Conservation (phyloP, 2,797 vertebrate species). For the Lagorchestes hirsutus region DNA sequence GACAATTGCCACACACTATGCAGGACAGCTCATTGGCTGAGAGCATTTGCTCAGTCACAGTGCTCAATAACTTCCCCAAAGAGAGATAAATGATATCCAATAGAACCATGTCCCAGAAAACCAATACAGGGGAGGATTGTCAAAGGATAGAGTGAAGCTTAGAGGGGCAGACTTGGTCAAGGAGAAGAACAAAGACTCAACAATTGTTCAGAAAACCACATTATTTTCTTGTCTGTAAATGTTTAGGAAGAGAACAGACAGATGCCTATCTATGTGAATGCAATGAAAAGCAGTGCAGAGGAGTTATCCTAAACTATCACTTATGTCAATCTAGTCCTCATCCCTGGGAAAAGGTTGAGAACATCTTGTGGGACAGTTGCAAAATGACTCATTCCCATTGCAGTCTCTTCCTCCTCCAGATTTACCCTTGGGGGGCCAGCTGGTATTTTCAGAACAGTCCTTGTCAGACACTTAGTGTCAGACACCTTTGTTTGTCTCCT, state of each 20-base stretch:
- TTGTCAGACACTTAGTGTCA: background rate
- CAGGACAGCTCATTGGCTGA: background rate
- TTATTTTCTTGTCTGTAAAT: background rate
- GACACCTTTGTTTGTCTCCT: background rate
- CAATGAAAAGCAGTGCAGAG: background rate
- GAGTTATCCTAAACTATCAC: background rate
- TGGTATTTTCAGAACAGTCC: background rate
- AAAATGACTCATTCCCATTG: background rate
- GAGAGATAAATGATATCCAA: background rate
- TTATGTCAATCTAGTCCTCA: background rate
- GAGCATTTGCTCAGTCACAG: background rate
- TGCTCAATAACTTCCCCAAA: background rate
- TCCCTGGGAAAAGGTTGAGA: background rate
- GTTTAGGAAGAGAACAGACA: background rate
- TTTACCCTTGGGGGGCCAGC: background rate
- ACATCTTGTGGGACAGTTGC: background rate
- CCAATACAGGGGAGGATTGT: background rate
- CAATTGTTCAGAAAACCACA: background rate
- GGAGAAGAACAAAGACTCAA: background rate
- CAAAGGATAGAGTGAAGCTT: background rate
- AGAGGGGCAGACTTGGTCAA: background rate
- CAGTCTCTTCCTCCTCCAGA: background rate
- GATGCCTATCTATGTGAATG: background rate
- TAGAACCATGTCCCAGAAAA: background rate
- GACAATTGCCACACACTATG: background rate